Conservation (phyloP, 2,888 invertebrate genomes). For the Seira musarum region DNA sequence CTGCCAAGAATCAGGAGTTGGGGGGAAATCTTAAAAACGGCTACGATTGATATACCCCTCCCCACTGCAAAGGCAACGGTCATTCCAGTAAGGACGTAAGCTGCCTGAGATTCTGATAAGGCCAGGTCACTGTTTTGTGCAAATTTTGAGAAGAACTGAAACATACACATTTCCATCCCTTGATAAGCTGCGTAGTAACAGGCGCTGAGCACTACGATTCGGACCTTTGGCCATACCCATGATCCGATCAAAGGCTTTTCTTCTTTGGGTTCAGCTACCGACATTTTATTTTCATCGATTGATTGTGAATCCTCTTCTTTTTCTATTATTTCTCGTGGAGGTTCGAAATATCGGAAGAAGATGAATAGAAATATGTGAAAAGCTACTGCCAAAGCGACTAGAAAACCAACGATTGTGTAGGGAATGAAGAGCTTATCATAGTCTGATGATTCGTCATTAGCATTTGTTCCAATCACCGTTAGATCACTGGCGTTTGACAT, state of each 20-base stretch:
- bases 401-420: conserved; percentile 36
- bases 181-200: conserved; percentile 58
- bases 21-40: conserved; percentile 47
- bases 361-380: conserved; percentile 46
- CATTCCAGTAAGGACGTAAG: conserved; percentile 58
- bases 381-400: not conserved
- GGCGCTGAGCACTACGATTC: conserved; percentile 29
- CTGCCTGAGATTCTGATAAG: conserved; percentile 53
- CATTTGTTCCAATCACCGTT: not conserved
- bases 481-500: too few relatives aligned
- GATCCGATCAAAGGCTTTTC: not conserved
- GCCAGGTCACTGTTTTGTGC: conserved; percentile 58
- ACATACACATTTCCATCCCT: conserved; percentile 63
- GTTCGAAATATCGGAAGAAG: conserved; percentile 42
- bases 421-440: conserved; percentile 42
- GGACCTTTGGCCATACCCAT: conserved; percentile 35
- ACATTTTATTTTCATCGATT: too few relatives aligned
- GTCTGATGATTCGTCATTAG: not conserved
- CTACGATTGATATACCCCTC: conserved; percentile 52
- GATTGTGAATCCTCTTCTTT: not conserved
- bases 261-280: not conserved
- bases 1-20: conserved; percentile 56
- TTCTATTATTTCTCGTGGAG: conserved; percentile 33
- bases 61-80: conserved; percentile 61
- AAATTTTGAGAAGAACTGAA: conserved; percentile 67